phyloP scores from a whole-genome alignment of 2,113 vertebrate genomes.

The Thunnus maccoyii region DNA sequence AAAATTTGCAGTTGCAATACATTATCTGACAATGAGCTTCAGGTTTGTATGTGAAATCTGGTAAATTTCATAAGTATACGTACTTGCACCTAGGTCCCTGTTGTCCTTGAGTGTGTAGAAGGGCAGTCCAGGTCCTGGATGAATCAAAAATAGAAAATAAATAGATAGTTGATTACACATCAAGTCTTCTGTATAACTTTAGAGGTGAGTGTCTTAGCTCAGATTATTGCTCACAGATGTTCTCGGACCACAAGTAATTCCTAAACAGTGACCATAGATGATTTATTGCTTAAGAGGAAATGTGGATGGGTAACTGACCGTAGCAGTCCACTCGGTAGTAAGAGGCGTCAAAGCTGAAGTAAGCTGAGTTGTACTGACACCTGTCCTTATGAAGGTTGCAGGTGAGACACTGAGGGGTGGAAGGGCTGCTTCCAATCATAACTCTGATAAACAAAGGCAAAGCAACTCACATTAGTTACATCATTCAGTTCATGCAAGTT shows the following conservation, averaged over 20 bases:
- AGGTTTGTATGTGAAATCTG: not conserved
- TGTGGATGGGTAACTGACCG: constrained; percentile 86
- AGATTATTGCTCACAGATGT: constrained; percentile 30
- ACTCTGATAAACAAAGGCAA: constrained; percentile 81
- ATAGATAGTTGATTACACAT: constrained; percentile 16
- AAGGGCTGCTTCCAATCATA: constrained; percentile 76
- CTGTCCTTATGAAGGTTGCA: constrained; percentile 87
- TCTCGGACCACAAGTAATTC: constrained; percentile 1
- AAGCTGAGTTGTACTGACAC: constrained; percentile 93
- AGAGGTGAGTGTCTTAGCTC: constrained; percentile 4
- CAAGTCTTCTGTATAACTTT: constrained; percentile 3
- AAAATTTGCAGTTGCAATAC: not conserved
- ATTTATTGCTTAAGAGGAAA: constrained; percentile 52
- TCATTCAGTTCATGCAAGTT: not conserved
- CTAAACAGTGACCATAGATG: constrained; percentile 13
- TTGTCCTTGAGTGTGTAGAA: constrained; percentile 86
- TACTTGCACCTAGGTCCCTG: constrained; percentile 85
- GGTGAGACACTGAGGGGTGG: constrained; percentile 87
- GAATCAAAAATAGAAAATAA: constrained; percentile 54
- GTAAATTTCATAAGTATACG: not conserved
- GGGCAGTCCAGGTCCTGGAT: constrained; percentile 92
- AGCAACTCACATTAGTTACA: not conserved
- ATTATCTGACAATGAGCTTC: not conserved
- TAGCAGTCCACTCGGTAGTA: constrained; percentile 93
- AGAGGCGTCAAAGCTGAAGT: constrained; percentile 89